phyloP scores from a whole-genome alignment of 2,888 invertebrate species.

The Trisateles emortualis region DNA sequence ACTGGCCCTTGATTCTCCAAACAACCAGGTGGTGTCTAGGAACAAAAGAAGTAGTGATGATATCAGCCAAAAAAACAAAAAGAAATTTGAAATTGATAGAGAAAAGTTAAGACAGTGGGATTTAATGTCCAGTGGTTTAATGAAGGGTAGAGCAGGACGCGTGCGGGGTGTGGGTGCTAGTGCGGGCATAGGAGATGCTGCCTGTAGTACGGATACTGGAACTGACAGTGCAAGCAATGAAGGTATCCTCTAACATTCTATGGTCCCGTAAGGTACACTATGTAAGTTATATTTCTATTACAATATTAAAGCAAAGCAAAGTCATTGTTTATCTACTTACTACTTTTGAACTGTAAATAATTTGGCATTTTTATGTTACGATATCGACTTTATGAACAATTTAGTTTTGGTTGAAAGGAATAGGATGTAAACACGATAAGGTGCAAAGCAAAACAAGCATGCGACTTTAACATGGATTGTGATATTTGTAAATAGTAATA shows the following conservation, averaged over 20 bases:
- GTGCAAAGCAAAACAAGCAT: constrained; percentile 72
- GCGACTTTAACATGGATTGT: constrained; percentile 63
- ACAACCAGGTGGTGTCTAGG: constrained; percentile 43
- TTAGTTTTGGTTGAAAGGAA: constrained; percentile 43
- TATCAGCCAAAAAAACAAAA: constrained; percentile 58
- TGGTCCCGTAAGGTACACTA: constrained; percentile 79
- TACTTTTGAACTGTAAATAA: constrained; percentile 69
- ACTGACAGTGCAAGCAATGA: constrained; percentile 82
- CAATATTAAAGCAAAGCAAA: constrained; percentile 76
- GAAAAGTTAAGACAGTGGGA: constrained; percentile 96
- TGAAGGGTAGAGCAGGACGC: constrained; percentile 81
- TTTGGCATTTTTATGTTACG: constrained; percentile 64
- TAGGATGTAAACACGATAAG: constrained; percentile 74
- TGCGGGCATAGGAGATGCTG: constrained; percentile 69
- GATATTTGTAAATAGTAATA: constrained; percentile 60
- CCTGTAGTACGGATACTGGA: constrained; percentile 77
- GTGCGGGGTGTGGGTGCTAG: constrained; percentile 74
- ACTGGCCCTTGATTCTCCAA: constrained; percentile 74
- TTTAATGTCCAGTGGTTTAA: constrained; percentile 93
- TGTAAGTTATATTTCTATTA: constrained; percentile 80
- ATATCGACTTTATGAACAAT: constrained; percentile 28
- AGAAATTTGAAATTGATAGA: constrained; percentile 91
- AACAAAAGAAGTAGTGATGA: constrained; percentile 36
- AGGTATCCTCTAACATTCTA: constrained; percentile 84
- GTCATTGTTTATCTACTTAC: constrained; percentile 63